These are phyloP conservation scores for Rhopalosiphum nymphaeae DNA, from an alignment of 2,888 invertebrate species.

Conservation along the genomic window DNA sequence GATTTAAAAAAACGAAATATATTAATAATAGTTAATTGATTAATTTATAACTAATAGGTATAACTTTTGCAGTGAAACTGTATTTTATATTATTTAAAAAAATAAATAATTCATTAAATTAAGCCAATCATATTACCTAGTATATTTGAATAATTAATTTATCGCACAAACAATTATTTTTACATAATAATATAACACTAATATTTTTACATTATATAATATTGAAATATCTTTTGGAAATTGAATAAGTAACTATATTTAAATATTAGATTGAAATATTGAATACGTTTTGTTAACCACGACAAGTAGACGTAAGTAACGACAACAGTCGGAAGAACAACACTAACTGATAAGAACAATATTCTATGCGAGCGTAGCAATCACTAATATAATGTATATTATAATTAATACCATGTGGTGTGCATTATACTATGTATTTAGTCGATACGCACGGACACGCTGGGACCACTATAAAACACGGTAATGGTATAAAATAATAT, in stretches of 20 bases:
- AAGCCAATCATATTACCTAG: background rate
- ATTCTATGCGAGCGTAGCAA: too few species aligned
- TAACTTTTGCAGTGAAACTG: background rate
- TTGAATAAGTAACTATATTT: too few species aligned
- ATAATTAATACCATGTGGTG: too few species aligned
- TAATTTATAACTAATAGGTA: background rate
- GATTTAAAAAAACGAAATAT: background rate
- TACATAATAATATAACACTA: background rate
- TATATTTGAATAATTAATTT: background rate
- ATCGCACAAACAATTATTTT: background rate
- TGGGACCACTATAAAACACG: background rate
- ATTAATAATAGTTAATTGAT: background rate
- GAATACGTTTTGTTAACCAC: too few species aligned
- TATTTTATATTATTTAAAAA: background rate
- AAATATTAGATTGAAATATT: too few species aligned
- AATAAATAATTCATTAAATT: background rate
- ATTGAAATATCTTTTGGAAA: too few species aligned
- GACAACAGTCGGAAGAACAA: too few species aligned
- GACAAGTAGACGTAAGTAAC: too few species aligned
- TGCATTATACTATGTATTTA: too few species aligned
- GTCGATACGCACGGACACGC: background rate
- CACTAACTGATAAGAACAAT: too few species aligned
- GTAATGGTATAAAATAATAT: background rate
- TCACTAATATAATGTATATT: too few species aligned
- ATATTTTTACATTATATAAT: too few species aligned